These are phyloP conservation scores for Acromyrmex heyeri DNA, from an alignment of 1,140 invertebrate genomes.

Conservation along the genomic window DNA sequence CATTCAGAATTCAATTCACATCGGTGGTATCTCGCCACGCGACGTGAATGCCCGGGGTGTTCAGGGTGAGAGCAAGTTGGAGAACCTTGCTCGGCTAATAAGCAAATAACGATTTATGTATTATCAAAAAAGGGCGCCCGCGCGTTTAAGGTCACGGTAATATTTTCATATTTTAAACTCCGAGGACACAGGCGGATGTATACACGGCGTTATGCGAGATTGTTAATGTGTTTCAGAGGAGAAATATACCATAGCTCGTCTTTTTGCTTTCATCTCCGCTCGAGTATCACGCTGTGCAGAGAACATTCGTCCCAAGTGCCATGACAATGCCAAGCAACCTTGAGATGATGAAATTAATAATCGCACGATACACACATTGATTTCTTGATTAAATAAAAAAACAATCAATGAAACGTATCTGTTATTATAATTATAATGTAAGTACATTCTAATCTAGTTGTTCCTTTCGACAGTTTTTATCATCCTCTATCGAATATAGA, in stretches of 20 bases:
- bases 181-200: neutral
- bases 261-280: slow-evolving; percentile 26
- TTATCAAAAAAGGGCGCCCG: slow-evolving; percentile 9
- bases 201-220: neutral
- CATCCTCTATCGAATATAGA: too few species aligned
- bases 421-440: neutral
- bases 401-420: neutral
- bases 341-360: slow-evolving; percentile 30
- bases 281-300: neutral
- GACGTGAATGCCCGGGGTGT: neutral
- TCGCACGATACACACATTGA: neutral
- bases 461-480: neutral
- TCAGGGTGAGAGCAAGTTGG: neutral
- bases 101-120: slow-evolving; percentile 31
- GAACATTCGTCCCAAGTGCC: neutral
- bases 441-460: neutral
- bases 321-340: neutral
- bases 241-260: neutral
- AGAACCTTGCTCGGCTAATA: slow-evolving; percentile 2
- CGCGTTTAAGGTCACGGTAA: neutral
- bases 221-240: neutral
- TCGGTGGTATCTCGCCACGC: slow-evolving; percentile 6
- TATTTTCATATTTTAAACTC: slow-evolving; percentile 10
- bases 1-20: slow-evolving; percentile 56
- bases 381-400: neutral